A percentile compares a stretch with the other conserved stretches of the same genome.
Evolutionary conservation across 2,113 vertebrate genomes (phyloP).

Genomic region (Heterochromis multidens): DNA sequence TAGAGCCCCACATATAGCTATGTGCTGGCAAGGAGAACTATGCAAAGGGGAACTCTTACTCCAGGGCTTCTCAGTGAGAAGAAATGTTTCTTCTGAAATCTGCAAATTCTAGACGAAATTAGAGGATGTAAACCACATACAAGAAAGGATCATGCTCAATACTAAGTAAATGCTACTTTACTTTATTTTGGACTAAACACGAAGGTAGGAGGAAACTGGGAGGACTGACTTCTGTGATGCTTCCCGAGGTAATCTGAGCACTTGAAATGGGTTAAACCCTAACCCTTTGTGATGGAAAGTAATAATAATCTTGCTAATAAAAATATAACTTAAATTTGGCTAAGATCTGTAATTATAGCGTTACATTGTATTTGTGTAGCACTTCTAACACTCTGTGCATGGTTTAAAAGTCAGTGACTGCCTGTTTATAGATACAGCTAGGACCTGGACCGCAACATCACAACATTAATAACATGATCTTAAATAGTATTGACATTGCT

Average conservation of each 20-base stretch:
- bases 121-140: neutral
- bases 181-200: neutral
- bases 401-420: neutral
- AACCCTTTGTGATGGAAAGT: slow-evolving; percentile 9
- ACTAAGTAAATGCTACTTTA: neutral
- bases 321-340: neutral
- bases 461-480: neutral
- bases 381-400: neutral
- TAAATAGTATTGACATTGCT: neutral
- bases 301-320: neutral
- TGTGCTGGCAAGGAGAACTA: neutral
- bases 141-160: neutral
- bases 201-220: neutral
- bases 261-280: neutral
- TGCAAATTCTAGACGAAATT: neutral
- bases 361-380: neutral
- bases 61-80: neutral
- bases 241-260: slow-evolving; percentile 61
- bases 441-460: neutral
- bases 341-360: neutral
- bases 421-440: neutral
- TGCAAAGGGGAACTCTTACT: neutral
- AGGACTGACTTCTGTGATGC: slow-evolving; percentile 41
- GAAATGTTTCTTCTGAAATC: neutral
- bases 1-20: slow-evolving; percentile 1